phyloP scores from a whole-genome alignment of 1,140 invertebrate species.

The Scaptomyza pallida region DNA sequence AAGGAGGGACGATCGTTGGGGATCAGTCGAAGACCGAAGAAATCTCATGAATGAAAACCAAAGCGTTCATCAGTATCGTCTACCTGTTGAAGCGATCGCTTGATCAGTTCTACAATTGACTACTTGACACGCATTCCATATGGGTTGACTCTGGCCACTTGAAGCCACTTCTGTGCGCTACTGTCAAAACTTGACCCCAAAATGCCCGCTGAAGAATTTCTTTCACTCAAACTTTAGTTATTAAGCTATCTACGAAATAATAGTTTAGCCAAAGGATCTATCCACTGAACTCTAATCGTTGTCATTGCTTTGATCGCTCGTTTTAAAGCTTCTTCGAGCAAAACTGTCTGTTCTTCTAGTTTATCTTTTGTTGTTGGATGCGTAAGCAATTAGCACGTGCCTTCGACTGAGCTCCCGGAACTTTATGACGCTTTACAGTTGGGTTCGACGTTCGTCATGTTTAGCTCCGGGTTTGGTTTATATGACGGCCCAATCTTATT shows the following conservation, averaged over 20 bases:
- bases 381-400: conserved; percentile 79
- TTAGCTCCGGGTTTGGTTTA: too few species aligned
- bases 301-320: too few species aligned
- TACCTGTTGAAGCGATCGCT: conserved; percentile 8
- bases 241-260: too few species aligned
- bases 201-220: conserved; percentile 9
- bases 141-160: conserved; percentile 14
- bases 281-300: too few species aligned
- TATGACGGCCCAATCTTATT: conserved; percentile 25
- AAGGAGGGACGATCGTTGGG: not conserved
- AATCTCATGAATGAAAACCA: conserved; percentile 17
- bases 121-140: conserved; percentile 11
- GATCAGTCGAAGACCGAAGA: not conserved
- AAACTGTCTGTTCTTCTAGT: not conserved
- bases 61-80: not conserved
- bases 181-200: conserved; percentile 65
- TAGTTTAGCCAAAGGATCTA: too few species aligned
- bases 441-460: conserved; percentile 63
- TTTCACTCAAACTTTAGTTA: not conserved
- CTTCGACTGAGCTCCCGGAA: conserved; percentile 44
- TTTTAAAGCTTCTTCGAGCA: too few species aligned
- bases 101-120: conserved; percentile 12
- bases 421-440: too few species aligned
- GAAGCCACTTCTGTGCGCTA: conserved; percentile 34
- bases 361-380: conserved; percentile 35